These are phyloP conservation scores for Calosoma granatense DNA, from an alignment of 1,140 invertebrate species.

Conservation along the genomic window DNA sequence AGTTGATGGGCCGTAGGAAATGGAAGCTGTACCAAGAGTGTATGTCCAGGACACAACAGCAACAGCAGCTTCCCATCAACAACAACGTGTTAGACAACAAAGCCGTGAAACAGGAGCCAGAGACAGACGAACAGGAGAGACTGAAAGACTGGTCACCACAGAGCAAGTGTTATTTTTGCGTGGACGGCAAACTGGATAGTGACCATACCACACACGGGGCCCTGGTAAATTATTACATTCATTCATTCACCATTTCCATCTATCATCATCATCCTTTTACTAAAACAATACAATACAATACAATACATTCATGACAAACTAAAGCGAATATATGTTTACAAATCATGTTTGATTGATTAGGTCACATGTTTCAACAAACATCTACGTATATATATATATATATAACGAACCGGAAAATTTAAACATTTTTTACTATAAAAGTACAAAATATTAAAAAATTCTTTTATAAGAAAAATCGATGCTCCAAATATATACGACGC, in stretches of 20 bases:
- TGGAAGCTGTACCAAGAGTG: conserved; percentile 84
- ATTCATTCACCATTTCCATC: background rate
- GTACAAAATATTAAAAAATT: too few species aligned
- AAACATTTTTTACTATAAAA: too few species aligned
- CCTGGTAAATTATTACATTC: conserved; percentile 34
- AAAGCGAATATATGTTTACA: too few species aligned
- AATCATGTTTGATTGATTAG: too few species aligned
- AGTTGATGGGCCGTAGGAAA: conserved; percentile 90
- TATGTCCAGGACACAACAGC: conserved; percentile 50
- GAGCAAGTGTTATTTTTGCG: conserved; percentile 80
- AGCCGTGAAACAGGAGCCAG: conserved; percentile 16
- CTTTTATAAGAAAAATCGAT: too few species aligned
- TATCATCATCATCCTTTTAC: background rate
- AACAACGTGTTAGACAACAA: conserved; percentile 23
- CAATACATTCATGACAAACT: too few species aligned
- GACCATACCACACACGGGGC: conserved; percentile 44
- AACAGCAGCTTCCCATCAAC: conserved; percentile 22
- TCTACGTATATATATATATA: too few species aligned
- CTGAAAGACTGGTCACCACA: conserved; percentile 72
- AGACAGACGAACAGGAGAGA: conserved; percentile 22
- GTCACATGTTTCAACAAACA: too few species aligned
- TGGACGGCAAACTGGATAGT: conserved; percentile 60
- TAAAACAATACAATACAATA: too few species aligned
- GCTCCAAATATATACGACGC: too few species aligned
- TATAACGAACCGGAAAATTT: too few species aligned